Evolutionary conservation across 2,888 invertebrate genomes (phyloP).

Genomic region (Drosophila anomelani): DNA sequence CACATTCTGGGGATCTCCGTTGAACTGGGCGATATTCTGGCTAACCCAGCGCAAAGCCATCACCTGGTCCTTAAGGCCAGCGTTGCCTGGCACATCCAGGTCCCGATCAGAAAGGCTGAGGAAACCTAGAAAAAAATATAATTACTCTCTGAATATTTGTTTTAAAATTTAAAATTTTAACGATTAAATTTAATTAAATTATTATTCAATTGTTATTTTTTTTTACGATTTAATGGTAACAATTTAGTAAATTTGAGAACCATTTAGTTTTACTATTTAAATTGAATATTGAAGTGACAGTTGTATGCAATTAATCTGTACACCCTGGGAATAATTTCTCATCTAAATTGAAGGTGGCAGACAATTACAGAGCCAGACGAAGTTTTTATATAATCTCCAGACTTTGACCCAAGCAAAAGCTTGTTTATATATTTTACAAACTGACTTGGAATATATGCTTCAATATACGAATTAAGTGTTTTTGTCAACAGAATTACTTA

Average conservation of each 20-base stretch:
- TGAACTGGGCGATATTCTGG: slow-evolving; percentile 84
- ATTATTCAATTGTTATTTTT: too few species aligned
- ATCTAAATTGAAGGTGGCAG: not conserved
- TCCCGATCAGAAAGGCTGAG: slow-evolving; percentile 84
- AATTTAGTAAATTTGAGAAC: not conserved
- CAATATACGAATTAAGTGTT: not conserved
- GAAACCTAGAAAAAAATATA: slow-evolving; percentile 82
- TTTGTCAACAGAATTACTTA: not conserved
- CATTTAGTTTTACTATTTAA: not conserved
- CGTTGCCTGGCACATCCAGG: slow-evolving; percentile 84
- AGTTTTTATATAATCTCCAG: not conserved
- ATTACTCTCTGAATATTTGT: not conserved
- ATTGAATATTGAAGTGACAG: not conserved
- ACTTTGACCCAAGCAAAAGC: not conserved
- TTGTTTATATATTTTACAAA: not conserved
- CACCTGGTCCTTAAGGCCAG: slow-evolving; percentile 85
- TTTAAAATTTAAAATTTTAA: not conserved
- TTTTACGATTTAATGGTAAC: too few species aligned
- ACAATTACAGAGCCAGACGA: too few species aligned
- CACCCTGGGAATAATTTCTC: not conserved
- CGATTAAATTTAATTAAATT: too few species aligned
- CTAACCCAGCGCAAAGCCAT: slow-evolving; percentile 85
- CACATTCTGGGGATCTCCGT: slow-evolving; percentile 85
- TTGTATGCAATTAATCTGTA: slow-evolving; percentile 2
- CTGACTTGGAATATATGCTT: not conserved